phyloP scores from a whole-genome alignment of 2,797 vertebrate genomes.

The Tadarida brasiliensis region DNA sequence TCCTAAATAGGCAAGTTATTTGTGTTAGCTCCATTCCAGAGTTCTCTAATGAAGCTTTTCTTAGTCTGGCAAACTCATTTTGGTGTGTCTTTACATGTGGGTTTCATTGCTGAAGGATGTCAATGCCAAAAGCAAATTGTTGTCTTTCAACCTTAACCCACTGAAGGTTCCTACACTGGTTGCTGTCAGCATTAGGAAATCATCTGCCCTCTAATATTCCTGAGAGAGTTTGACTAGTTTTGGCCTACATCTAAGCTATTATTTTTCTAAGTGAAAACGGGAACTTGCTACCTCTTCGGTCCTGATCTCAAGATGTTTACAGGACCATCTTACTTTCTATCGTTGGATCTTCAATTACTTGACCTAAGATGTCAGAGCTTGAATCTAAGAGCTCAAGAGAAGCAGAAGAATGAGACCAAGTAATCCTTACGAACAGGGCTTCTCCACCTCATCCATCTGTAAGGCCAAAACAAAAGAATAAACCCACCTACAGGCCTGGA shows the following conservation, averaged over 20 bases:
- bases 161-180: neutral
- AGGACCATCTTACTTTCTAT: slow-evolving; percentile 29
- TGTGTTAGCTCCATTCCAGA: neutral
- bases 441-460: neutral
- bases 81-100: neutral
- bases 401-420: slow-evolving; percentile 39
- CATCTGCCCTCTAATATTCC: neutral
- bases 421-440: neutral
- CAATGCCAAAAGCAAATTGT: neutral
- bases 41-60: slow-evolving; percentile 2
- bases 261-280: slow-evolving; percentile 27
- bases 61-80: neutral
- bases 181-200: neutral
- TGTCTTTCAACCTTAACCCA: neutral
- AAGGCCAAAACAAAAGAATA: neutral
- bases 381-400: slow-evolving; percentile 7
- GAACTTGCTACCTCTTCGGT: neutral
- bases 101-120: slow-evolving; percentile 25
- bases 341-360: neutral
- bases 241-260: neutral
- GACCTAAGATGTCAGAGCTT: neutral
- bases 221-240: neutral
- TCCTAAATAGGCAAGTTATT: neutral
- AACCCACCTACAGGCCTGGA: neutral
- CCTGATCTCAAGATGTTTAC: slow-evolving; percentile 9